phyloP scores from a whole-genome alignment of 2,797 vertebrate species.

The Sebastes miniatus region DNA sequence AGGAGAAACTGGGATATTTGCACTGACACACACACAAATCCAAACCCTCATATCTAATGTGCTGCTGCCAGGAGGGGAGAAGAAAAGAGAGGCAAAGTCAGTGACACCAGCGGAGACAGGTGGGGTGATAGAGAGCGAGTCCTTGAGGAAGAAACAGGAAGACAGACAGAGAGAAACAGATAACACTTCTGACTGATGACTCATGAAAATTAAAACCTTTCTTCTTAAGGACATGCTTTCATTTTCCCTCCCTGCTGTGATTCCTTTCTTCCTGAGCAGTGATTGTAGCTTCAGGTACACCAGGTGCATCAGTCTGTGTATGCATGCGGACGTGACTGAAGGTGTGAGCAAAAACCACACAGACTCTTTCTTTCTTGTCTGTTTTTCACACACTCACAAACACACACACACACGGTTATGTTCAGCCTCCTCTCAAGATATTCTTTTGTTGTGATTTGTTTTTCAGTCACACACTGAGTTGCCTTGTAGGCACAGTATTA shows the following conservation, averaged over 20 bases:
- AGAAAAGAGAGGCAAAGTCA: slow-evolving; percentile 30
- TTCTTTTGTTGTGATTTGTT: slow-evolving; percentile 47
- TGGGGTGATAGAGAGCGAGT: slow-evolving; percentile 5
- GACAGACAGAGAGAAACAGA: slow-evolving; percentile 34
- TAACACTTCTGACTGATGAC: slow-evolving; percentile 62
- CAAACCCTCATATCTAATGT: slow-evolving; percentile 39
- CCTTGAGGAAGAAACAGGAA: neutral
- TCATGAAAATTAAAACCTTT: slow-evolving; percentile 73
- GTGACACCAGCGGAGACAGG: slow-evolving; percentile 25
- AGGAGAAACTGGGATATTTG: slow-evolving; percentile 38
- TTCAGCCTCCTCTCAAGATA: slow-evolving; percentile 34
- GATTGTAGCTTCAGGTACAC: slow-evolving; percentile 44
- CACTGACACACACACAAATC: slow-evolving; percentile 51
- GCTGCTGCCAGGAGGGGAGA: slow-evolving; percentile 37
- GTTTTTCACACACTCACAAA: neutral
- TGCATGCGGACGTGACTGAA: slow-evolving; percentile 3
- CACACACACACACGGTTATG: neutral
- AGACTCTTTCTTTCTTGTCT: neutral
- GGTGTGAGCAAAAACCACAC: slow-evolving; percentile 5
- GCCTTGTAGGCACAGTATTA: slow-evolving; percentile 36
- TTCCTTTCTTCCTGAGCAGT: slow-evolving; percentile 35
- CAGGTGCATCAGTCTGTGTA: slow-evolving; percentile 31
- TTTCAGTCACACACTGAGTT: slow-evolving; percentile 31
- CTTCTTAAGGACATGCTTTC: slow-evolving; percentile 66
- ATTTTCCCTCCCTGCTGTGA: slow-evolving; percentile 51